A percentile compares a stretch with the other conserved stretches of the same genome.
Conservation (phyloP, 1,140 invertebrate species). For the Steinernema khuongi region DNA sequence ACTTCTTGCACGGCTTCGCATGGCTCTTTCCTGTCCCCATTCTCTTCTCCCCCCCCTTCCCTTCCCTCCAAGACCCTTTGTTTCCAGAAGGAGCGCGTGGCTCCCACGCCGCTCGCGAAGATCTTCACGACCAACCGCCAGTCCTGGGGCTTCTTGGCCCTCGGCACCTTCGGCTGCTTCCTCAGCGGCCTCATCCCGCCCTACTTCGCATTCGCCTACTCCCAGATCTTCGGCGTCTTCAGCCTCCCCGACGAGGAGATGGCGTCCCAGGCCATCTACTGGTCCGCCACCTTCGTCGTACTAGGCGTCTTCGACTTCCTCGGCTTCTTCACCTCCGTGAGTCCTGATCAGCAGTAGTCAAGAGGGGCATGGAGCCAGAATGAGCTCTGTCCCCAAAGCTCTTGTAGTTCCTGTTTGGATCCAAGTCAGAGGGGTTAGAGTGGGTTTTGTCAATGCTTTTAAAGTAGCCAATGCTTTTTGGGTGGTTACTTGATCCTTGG, state of each 20-base stretch:
- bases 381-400: slow-evolving; percentile 12
- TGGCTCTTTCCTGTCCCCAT: too few relatives aligned
- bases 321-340: slow-evolving; percentile 61
- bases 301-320: slow-evolving; percentile 61
- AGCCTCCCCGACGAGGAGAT: slow-evolving; percentile 61
- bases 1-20: too few relatives aligned
- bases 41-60: too few relatives aligned
- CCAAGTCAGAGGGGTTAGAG: too few relatives aligned
- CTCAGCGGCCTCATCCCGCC: slow-evolving; percentile 51
- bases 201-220: slow-evolving; percentile 55
- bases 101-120: slow-evolving; percentile 49
- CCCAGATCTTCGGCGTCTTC: slow-evolving; percentile 61
- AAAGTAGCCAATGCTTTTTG: too few relatives aligned
- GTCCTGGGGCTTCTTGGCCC: slow-evolving; percentile 43
- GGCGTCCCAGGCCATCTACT: slow-evolving; percentile 61
- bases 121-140: slow-evolving; percentile 50
- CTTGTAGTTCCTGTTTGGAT: slow-evolving; percentile 16
- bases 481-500: too few relatives aligned
- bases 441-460: too few relatives aligned
- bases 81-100: slow-evolving; percentile 45
- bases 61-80: slow-evolving; percentile 12
- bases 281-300: slow-evolving; percentile 65
- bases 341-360: slow-evolving; percentile 17
- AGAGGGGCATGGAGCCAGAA: slow-evolving; percentile 8
- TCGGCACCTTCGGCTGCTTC: slow-evolving; percentile 48